Conservation (phyloP, 2,888 invertebrate genomes). For the Ichneumoninae sp. region DNA sequence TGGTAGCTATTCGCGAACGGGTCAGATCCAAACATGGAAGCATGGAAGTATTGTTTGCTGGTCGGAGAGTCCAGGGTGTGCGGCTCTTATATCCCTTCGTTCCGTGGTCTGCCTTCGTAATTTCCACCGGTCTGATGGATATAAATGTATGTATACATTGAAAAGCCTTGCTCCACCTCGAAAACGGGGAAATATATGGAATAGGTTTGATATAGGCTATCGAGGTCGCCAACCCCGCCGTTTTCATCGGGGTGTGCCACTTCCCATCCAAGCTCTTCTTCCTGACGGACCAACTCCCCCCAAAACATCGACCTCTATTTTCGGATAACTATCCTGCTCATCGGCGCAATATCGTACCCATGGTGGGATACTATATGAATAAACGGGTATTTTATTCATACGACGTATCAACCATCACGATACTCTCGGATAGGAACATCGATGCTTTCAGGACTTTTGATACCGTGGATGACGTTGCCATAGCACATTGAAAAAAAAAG, state of each 20-base stretch:
- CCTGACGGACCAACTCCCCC: constrained; percentile 28
- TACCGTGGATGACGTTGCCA: not conserved
- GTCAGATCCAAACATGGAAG: constrained; percentile 9
- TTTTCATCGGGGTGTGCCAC: constrained; percentile 16
- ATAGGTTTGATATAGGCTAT: constrained; percentile 15
- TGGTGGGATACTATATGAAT: not conserved
- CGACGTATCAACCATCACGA: not conserved
- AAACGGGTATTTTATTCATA: constrained; percentile 1
- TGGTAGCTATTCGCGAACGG: constrained; percentile 3
- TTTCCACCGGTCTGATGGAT: constrained; percentile 26
- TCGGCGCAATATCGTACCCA: constrained; percentile 1
- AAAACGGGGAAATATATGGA: constrained; percentile 3
- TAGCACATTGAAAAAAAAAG: not conserved
- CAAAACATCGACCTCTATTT: constrained; percentile 24
- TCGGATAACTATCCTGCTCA: not conserved
- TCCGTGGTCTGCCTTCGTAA: constrained; percentile 54
- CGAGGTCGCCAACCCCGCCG: constrained; percentile 9
- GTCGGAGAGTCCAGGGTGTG: not conserved
- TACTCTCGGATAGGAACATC: not conserved
- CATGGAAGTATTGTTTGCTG: constrained; percentile 26
- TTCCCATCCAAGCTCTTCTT: constrained; percentile 21
- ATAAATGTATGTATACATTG: constrained; percentile 30
- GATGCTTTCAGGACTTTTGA: not conserved
- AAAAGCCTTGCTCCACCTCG: not conserved
- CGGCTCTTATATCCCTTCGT: constrained; percentile 20